Base-by-base conservation (phyloP, 2,113 vertebrate genomes). In the Struthidea cinerea region DNA sequence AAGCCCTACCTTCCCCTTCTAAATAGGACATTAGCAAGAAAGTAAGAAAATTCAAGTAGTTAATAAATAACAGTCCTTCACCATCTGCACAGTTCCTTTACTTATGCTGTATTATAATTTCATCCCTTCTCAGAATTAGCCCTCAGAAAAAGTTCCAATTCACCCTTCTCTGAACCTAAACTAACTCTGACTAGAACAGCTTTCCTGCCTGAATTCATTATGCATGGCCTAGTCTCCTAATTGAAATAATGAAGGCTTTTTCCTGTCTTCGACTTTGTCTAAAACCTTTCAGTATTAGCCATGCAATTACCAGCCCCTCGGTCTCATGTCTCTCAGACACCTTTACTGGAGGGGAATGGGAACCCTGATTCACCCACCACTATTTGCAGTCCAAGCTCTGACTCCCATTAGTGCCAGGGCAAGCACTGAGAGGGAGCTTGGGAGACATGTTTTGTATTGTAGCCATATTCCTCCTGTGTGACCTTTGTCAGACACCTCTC, bases 121-220 rank as follows among this genome's bases (percentile, higher is more conserved):
- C 74, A 22, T 50, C 27, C 92, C 88, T 57, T 97, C 78, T 92
- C 73, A 74, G 80, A 37, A 91, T 37, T 16, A 84, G 35, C 70
- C 50, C 74, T 89, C 73, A 77, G 69, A 95, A 84, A 83, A 27
- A 61, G n/a, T 73, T 91, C 33, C 47, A 75, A 18, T 82, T 87
- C 84, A 92, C 63, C 87, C 68, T 96, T 30, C 80, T 95, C 80
- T 92, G 74, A 97, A 97, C 61, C 52, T 76, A 94, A 93, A 64
- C 92, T 82, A 86, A 74, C 75, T 92, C 63, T 91, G 65, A 67
- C 42, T 95, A 37, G 79, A 95, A 83, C 53, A 88, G 86, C 94
- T 95, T 96, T 97, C 76, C 87, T 93, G 47, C 33, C 59, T 96
- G 87, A 97, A 84, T 96, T 95, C 82, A 94, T 96, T 96, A 91